A percentile compares a stretch with the other conserved stretches of the same genome.
phyloP scores from a whole-genome alignment of 2,888 invertebrate genomes.

The Pinctada fucata region DNA sequence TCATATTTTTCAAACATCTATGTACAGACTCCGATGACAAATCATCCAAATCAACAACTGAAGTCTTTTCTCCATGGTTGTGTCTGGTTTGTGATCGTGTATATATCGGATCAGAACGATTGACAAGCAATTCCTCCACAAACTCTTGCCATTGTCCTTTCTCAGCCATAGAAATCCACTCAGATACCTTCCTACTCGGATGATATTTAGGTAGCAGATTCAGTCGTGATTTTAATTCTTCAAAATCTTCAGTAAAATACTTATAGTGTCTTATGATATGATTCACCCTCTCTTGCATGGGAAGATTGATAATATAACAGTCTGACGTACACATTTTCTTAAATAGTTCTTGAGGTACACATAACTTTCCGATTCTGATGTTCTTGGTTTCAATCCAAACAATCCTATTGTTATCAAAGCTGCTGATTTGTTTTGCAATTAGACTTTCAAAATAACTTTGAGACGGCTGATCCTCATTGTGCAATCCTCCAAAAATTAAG shows the following conservation, averaged over 20 bases:
- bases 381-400: slow-evolving; percentile 66
- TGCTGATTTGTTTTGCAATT: slow-evolving; percentile 40
- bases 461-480: slow-evolving; percentile 56
- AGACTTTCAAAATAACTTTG: slow-evolving; percentile 57
- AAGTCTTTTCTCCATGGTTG: slow-evolving; percentile 29
- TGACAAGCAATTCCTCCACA: slow-evolving; percentile 51
- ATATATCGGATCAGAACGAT: slow-evolving; percentile 62
- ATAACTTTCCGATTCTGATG: slow-evolving; percentile 51
- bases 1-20: slow-evolving; percentile 1
- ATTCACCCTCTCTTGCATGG: slow-evolving; percentile 56
- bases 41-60: slow-evolving; percentile 26
- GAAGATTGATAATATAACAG: slow-evolving; percentile 50
- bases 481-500: slow-evolving; percentile 59
- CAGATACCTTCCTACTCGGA: slow-evolving; percentile 45
- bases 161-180: slow-evolving; percentile 53
- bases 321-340: slow-evolving; percentile 43
- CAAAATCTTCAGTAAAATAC: slow-evolving; percentile 54
- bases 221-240: slow-evolving; percentile 43
- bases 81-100: slow-evolving; percentile 57
- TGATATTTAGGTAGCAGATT: slow-evolving; percentile 42
- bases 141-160: slow-evolving; percentile 53
- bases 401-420: slow-evolving; percentile 42
- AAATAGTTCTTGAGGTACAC: slow-evolving; percentile 51
- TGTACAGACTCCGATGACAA: not conserved
- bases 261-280: slow-evolving; percentile 55